Percentiles rank a stretch among this genome's conserved stretches.
Conservation (phyloP, 64 coral and sea anemone species). For the Porites australiensis region DNA sequence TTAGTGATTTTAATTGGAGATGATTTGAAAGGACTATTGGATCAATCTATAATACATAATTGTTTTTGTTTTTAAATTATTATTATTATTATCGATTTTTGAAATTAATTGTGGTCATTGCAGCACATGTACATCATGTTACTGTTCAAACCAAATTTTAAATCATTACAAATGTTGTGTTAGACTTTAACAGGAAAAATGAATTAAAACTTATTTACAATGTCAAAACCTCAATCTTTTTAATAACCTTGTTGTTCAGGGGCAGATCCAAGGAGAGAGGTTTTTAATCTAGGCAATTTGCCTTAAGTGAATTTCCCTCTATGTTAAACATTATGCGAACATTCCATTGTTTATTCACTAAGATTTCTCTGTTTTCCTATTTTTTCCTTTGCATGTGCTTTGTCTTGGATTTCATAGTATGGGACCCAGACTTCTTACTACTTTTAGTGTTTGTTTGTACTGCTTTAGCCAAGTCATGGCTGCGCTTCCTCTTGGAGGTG, state of each 20-base stretch:
- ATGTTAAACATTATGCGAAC: background rate
- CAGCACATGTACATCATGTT: too few relatives aligned
- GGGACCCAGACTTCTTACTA: slow-evolving; percentile 67
- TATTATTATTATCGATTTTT: too few relatives aligned
- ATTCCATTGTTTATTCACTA: background rate
- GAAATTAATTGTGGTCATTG: too few relatives aligned
- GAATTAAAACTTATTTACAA: too few relatives aligned
- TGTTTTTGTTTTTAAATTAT: too few relatives aligned
- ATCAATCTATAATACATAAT: too few relatives aligned
- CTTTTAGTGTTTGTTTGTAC: slow-evolving; percentile 63
- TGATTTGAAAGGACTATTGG: too few relatives aligned
- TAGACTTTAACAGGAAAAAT: too few relatives aligned
- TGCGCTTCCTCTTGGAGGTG: slow-evolving; percentile 58
- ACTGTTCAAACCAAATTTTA: too few relatives aligned
- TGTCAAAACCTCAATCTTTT: too few relatives aligned
- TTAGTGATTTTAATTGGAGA: background rate
- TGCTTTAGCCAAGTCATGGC: slow-evolving; percentile 57
- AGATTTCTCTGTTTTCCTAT: slow-evolving; percentile 33
- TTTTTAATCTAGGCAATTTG: slow-evolving; percentile 5
- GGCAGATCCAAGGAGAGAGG: background rate
- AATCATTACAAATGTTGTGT: too few relatives aligned
- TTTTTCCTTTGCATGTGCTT: slow-evolving; percentile 66
- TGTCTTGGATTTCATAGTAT: slow-evolving; percentile 68
- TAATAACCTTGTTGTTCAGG: background rate
- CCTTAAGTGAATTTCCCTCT: slow-evolving; percentile 1